Base-by-base conservation (phyloP, 2,888 invertebrate species). In the Drosophila tanythrix region DNA sequence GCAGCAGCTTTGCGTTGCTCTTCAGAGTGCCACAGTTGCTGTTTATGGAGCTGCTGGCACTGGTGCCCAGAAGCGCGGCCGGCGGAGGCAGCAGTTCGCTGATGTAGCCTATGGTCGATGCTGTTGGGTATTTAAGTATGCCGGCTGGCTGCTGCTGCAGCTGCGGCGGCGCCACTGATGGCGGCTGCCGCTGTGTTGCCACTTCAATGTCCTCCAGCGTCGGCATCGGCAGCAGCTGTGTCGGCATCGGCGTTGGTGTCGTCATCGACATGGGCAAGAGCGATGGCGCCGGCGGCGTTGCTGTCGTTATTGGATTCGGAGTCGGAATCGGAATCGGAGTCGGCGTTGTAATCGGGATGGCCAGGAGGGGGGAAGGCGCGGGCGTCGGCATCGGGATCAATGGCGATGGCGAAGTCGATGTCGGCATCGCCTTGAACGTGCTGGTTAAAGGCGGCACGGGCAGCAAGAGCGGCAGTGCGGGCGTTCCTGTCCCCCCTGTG, bases 191-290 rank as follows among this genome's bases (percentile, higher is more conserved):
- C 21, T 79, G 73, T 38, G 71, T 77, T 53, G 89, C 85, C 48
- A 88, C 89, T 79, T 92, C 91, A 76, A 92, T 92, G 62, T 91
- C 92, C 81, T 92, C 91, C 66, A 91, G 76, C 58, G 91, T 88
- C 15, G 91, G 91, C 91, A 91, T 91, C 46, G 91, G 91, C 61
- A 92, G 69, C 48, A 91, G 76, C 38, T 91, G 92, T 36, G 91
- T 84, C 43, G 81, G 71, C 68, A 78, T 36, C 51, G 70, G 36
- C 6, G 77, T 61, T 27, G 81, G 46, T 27, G 68, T 66, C 29
- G 77, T n/a, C 58, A 77, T 73, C 48, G 78, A 51, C 48, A 78
- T 51, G 11, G 77, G 68, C 43, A 74, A 33, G 50, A 61, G 48
- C 29, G 74, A 40, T 33, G 69, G 10, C 27, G 60, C 8, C 35